A percentile compares a stretch with the other conserved stretches of the same genome.
Conservation (phyloP, 2,888 invertebrate species). For the Phalera bucephala region DNA sequence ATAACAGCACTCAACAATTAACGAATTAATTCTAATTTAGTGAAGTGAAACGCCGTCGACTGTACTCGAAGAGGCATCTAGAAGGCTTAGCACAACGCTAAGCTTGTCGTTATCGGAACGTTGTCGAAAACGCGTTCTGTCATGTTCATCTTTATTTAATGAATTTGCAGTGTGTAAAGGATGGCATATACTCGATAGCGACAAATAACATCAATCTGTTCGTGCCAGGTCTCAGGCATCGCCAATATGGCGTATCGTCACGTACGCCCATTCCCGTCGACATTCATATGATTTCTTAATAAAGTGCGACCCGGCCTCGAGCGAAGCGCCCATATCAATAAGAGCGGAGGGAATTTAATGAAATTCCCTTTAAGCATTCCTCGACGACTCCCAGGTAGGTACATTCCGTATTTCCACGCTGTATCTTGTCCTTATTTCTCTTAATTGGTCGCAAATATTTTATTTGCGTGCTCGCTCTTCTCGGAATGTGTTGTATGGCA, state of each 20-base stretch:
- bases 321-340: conserved; percentile 76
- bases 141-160: too few relatives aligned
- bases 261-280: conserved; percentile 66
- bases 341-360: conserved; percentile 66
- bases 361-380: conserved; percentile 63
- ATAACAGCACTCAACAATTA: conserved; percentile 24
- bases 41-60: conserved; percentile 3
- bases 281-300: conserved; percentile 80
- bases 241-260: conserved; percentile 70
- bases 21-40: conserved; percentile 27
- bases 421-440: conserved; percentile 45
- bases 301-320: conserved; percentile 70
- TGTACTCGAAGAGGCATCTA: too few relatives aligned
- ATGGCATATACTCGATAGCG: too few relatives aligned
- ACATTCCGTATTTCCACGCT: conserved; percentile 42
- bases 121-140: too few relatives aligned
- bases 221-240: too few relatives aligned
- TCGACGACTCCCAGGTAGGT: conserved; percentile 51
- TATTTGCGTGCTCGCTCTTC: conserved; percentile 9
- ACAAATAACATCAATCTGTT: too few relatives aligned
- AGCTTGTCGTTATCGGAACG: too few relatives aligned
- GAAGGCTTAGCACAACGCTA: too few relatives aligned
- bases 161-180: too few relatives aligned
- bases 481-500: conserved; percentile 6
- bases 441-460: conserved; percentile 37